Evolutionary conservation across 2,113 vertebrate genomes (phyloP), one percentile per base, ranked within the genome.

Genomic region (Menidia beryllina): DNA sequence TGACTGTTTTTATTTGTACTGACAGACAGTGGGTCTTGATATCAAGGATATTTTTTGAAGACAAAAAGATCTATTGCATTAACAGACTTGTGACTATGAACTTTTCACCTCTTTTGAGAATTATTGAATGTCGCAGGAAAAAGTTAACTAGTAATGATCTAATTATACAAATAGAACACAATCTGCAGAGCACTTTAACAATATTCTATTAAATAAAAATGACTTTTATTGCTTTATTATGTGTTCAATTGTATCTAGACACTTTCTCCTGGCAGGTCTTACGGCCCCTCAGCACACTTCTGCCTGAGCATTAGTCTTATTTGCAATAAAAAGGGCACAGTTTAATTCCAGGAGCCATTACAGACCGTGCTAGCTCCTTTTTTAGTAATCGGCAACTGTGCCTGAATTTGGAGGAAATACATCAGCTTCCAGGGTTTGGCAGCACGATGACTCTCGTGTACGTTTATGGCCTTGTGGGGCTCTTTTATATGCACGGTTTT

Each of bases 261-360:
- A 55, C 24, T 64, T 54, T 41, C 38, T 64, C 38, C 38, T 53
- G 27, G 39, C 45, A 58, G 17, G 57, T 48, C 48, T 24, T 61
- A 19, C 4, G 51, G 71, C 63, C 60, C 71, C 70, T 15, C 39
- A 58, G 68, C 41, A 38, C 41, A 1, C 13, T 15, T 62, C 34
- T 39, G 47, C 59, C 38, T 65, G 49, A 61, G 45, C 48, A 55
- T 57, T 25, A 38, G 39, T 30, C 36, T 64, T 50, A 66, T 41
- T 72, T 55, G 39, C 38, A 75, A 49, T 72, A 61, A 81, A 68
- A 50, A 45, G 53, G n/a, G n/a, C 62, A 54, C 26, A 75, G 27
- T 73, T 66, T 69, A 21, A 72, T 76, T 69, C 59, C 38, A 69
- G 47, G 60, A 67, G 64, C 34, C 45, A 77, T 69, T 55, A 66